Conservation (phyloP, 2,113 vertebrate species). For the Hydrochoerus hydrochaeris region DNA sequence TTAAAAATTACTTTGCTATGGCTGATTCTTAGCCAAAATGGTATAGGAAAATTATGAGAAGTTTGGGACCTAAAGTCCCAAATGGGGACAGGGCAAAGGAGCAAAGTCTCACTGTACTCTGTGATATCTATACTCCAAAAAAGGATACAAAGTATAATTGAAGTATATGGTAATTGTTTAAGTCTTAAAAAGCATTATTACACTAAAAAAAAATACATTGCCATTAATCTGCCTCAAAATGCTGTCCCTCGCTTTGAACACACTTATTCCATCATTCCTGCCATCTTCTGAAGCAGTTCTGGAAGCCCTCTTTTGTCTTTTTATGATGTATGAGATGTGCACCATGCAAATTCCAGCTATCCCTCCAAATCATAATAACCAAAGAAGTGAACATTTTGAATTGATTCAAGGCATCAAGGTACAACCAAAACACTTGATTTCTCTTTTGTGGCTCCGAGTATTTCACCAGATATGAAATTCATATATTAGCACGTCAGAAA, state of each 20-base stretch:
- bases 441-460: neutral
- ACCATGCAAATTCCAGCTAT: neutral
- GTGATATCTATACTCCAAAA: neutral
- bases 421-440: neutral
- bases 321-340: neutral
- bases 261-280: neutral
- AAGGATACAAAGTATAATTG: neutral
- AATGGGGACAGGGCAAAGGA: neutral
- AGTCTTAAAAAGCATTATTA: neutral
- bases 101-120: neutral
- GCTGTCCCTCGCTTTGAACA: neutral
- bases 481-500: neutral
- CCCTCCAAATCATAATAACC: neutral
- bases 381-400: neutral
- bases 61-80: neutral
- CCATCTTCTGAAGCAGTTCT: neutral
- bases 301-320: neutral
- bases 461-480: neutral
- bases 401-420: neutral
- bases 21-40: neutral
- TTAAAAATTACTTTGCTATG: conserved; percentile 14
- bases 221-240: neutral
- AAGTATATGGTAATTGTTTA: neutral
- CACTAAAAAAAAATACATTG: neutral
- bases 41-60: neutral